Evolutionary conservation across 2,797 vertebrate genomes (phyloP), one percentile per base, ranked within the genome.

Genomic region (Paramormyrops hopkinsi): DNA sequence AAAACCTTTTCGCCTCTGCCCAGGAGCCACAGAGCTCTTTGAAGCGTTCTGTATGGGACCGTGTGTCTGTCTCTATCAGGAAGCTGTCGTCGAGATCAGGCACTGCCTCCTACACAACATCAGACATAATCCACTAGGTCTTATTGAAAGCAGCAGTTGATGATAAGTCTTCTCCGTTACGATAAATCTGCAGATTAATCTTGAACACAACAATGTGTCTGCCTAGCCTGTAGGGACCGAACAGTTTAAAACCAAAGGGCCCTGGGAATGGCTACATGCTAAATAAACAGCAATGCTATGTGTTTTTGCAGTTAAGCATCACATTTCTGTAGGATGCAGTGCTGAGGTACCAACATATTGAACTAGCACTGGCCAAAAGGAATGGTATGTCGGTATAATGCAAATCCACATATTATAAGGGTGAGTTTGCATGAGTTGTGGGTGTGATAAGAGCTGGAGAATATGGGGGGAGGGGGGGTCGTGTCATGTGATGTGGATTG

Each of bases 151-250:
- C 94, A 95, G 92, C 91, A 93, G 95, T 89, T 90, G 95, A 95
- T 96, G 96, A 96, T 94, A 96, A 95, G 95, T 96, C 94, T 96
- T 96, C 95, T 96, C 96, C 94, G 94, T 96, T 96, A 96, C 95
- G 94, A 91, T 93, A 96, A 96, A 96, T 96, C 95, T 95, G 92
- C 94, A 95, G 95, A 96, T 96, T 96, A 95, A 95, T 95, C 93
- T 94, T 89, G 93, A 93, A 93, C 92, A 91, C 91, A 86, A 91
- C 93, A 94, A 91, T 90, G 90, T 92, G 90, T 92, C 92, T 93
- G 94, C 87, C 93, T 93, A 91, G 94, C 93, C 91, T 86, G 85
- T 53, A 14, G 33, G 33, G 33, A 17, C 50, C 1, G 0, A 17
- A 37, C 86, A 44, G 86, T 33, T 59, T 51, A 19, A 86, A 29